These are phyloP conservation scores for Diadegma fenestrale DNA, from an alignment of 2,888 invertebrate genomes.

Conservation along the genomic window DNA sequence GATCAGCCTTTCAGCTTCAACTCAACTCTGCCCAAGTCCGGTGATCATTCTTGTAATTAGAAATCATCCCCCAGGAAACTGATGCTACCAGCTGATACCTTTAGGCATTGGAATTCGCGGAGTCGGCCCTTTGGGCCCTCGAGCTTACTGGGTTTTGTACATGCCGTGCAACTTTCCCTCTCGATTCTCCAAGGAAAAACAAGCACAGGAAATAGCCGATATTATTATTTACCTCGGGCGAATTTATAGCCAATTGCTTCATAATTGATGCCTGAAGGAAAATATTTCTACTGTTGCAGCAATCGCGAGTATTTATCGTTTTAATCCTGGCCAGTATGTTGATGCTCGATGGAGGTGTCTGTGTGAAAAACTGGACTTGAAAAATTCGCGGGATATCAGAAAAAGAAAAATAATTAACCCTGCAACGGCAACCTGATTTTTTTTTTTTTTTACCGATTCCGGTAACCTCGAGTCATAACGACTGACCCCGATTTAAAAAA, in stretches of 20 bases:
- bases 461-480: too few relatives aligned
- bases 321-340: conserved; percentile 27
- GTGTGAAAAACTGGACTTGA: background rate
- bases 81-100: background rate
- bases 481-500: too few relatives aligned
- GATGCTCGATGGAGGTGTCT: background rate
- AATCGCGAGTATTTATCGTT: conserved; percentile 2
- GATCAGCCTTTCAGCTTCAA: background rate
- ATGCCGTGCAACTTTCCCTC: background rate
- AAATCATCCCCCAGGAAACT: background rate
- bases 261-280: conserved; percentile 49
- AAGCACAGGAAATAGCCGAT: background rate
- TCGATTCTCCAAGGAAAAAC: background rate
- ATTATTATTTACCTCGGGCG: conserved; percentile 30
- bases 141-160: background rate
- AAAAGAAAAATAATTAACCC: background rate
- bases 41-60: background rate
- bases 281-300: conserved; percentile 35
- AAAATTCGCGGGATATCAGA: background rate
- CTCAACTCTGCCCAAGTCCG: background rate
- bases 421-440: too few relatives aligned
- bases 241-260: conserved; percentile 53
- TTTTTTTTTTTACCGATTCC: too few relatives aligned
- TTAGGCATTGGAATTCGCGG: background rate
- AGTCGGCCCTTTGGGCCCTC: background rate